A percentile compares a stretch with the other conserved stretches of the same genome.
Conservation (phyloP, 1,140 invertebrate genomes). For the Chymomyza costata region DNA sequence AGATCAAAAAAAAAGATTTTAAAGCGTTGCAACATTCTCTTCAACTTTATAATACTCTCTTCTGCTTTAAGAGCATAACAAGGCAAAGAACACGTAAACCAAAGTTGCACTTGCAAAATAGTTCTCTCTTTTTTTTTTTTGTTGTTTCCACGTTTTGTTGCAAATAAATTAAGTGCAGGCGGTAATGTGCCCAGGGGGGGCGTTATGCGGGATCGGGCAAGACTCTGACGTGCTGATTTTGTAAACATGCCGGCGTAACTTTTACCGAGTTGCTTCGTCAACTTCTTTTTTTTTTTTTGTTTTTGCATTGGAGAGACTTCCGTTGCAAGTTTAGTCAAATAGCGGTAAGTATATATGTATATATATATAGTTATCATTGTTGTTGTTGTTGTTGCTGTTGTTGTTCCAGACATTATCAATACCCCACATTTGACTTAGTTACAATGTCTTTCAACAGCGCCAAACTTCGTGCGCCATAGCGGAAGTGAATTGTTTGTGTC, state of each 20-base stretch:
- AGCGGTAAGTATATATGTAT: conserved; percentile 37
- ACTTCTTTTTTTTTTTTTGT: no score
- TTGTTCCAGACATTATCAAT: conserved; percentile 47
- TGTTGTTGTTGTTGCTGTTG: no score
- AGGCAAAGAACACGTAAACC: conserved; percentile 49
- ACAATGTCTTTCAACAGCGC: no score
- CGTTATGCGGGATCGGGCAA: conserved; percentile 12
- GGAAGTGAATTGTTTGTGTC: conserved; percentile 39
- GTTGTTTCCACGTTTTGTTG: conserved; percentile 59
- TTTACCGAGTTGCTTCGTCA: no score
- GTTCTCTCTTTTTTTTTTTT: conserved; percentile 46
- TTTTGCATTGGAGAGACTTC: conserved; percentile 21
- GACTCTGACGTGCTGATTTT: conserved; percentile 51
- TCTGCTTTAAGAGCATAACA: conserved; percentile 2
- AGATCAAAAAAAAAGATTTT: no score
- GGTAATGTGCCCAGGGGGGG: no score
- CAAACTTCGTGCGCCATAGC: conserved; percentile 1
- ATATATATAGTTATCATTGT: conserved; percentile 50
- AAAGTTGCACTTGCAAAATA: conserved; percentile 65
- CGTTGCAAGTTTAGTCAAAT: conserved; percentile 59
- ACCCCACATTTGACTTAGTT: neutral
- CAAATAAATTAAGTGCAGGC: conserved; percentile 70
- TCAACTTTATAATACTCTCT: no score
- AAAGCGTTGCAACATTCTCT: no score
- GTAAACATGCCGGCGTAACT: conserved; percentile 43